Evolutionary conservation across 2,113 vertebrate genomes (phyloP).

Genomic region (Brachypodius melanocephalos): DNA sequence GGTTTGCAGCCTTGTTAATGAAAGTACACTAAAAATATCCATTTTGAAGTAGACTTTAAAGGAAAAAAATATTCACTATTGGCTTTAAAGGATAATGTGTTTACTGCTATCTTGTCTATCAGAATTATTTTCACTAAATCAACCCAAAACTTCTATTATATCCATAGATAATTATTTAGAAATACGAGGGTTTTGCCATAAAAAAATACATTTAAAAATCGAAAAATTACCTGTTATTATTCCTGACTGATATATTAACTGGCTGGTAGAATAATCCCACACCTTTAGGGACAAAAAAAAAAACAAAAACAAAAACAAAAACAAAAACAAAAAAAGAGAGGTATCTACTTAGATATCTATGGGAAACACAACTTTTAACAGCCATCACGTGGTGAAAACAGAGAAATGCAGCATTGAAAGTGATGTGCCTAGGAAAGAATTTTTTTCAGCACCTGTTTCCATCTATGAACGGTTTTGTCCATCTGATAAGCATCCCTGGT

Average conservation of each 20-base stretch:
- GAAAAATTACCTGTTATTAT: constrained; percentile 80
- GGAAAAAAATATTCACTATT: not conserved
- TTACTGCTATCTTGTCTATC: not conserved
- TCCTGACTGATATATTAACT: constrained; percentile 78
- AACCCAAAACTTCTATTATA: not conserved
- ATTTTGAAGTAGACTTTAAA: not conserved
- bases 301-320: too few relatives aligned
- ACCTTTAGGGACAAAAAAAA: constrained; percentile 71
- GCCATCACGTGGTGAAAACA: not conserved
- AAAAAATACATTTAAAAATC: not conserved
- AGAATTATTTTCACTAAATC: not conserved
- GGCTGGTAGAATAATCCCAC: constrained; percentile 76
- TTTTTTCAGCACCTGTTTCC: not conserved
- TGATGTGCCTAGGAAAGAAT: not conserved
- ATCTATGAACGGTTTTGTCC: not conserved
- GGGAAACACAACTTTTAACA: not conserved
- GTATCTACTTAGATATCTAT: not conserved
- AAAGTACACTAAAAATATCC: not conserved
- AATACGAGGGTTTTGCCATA: accelerated
- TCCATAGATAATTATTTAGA: not conserved
- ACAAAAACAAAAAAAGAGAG: not conserved
- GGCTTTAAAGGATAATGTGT: not conserved
- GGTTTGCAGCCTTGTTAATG: not conserved
- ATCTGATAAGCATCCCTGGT: not conserved
- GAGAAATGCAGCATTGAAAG: not conserved